Evolutionary conservation across 2,888 invertebrate species (phyloP).

Genomic region (Drosophila birchii): DNA sequence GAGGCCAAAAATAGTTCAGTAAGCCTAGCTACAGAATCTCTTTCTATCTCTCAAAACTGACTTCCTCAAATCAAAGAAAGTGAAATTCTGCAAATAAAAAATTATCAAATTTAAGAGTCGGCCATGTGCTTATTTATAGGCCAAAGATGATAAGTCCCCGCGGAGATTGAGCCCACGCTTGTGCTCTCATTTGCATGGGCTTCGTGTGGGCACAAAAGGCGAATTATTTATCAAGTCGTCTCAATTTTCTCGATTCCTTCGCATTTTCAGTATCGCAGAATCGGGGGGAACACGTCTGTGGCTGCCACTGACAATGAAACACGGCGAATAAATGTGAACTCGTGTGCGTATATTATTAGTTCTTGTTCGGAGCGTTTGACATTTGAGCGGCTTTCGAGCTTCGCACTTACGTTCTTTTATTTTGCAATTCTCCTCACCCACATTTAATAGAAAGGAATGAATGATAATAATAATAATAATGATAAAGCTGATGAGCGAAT

Average conservation of each 20-base stretch:
- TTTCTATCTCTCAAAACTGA: not conserved
- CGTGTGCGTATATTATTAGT: slow-evolving; percentile 47
- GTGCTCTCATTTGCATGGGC: slow-evolving; percentile 16
- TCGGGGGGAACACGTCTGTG: slow-evolving; percentile 19
- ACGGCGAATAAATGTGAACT: slow-evolving; percentile 51
- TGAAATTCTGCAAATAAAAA: slow-evolving; percentile 25
- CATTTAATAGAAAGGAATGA: slow-evolving; percentile 22
- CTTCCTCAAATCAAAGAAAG: slow-evolving; percentile 24
- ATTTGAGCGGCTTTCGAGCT: slow-evolving; percentile 70
- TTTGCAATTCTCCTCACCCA: slow-evolving; percentile 62
- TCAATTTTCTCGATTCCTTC: slow-evolving; percentile 69
- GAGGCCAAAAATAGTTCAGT: slow-evolving; percentile 21
- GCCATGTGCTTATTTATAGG: slow-evolving; percentile 46
- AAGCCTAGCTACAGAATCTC: not conserved
- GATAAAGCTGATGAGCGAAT: slow-evolving; percentile 16
- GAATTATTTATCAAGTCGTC: slow-evolving; percentile 65
- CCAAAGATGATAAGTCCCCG: slow-evolving; percentile 57
- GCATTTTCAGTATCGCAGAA: slow-evolving; percentile 56
- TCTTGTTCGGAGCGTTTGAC: slow-evolving; percentile 58
- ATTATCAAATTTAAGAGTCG: slow-evolving; percentile 49
- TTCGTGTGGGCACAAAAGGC: slow-evolving; percentile 64
- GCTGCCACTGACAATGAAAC: slow-evolving; percentile 58
- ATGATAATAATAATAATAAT: slow-evolving; percentile 13
- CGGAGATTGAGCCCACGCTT: slow-evolving; percentile 35
- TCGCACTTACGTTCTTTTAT: slow-evolving; percentile 68